Base-by-base conservation (phyloP, 2,113 vertebrate species). In the Etheostoma spectabile region DNA sequence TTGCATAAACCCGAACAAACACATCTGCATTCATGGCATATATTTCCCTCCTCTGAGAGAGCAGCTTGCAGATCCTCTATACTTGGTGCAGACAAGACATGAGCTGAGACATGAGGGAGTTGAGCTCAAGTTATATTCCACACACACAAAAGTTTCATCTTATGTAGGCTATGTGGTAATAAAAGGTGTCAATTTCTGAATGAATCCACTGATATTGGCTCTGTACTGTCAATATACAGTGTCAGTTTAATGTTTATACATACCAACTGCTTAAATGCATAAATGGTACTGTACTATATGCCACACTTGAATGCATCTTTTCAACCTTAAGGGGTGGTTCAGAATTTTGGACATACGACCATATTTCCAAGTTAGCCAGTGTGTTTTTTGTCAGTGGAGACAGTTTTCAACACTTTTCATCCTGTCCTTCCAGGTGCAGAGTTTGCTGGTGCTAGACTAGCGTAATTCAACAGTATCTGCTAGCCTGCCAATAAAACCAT, bases 1-100 rank as follows among this genome's bases (percentile, higher is more conserved):
- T 27, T 71, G 18, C 13, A 61, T 38, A 66, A 76, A 86, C 46
- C 13, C 3, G 14, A 61, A 67, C 18, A 72, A 74, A 73, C 46
- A 53, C 52, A 49, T 59, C 22, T 72, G 59, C 74, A 59, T 53
- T 45, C 62, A 48, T 33, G 55, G 33, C 35, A 10, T n/a, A 30
- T 15, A 0, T 45, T 18, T 74, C 19, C 11, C 11, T 5, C 48
- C 74, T 68, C 45, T 49, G 59, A 78, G 13, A 60, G 79, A 82
- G 46, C 57, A 57, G 65, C 60, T 56, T 68, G 45, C 45, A 51
- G 42, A 62, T 16, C 27, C 1, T 11, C 45, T 11, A 24, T 15
- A 59, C 8, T 60, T 80, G 49, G 53, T 75, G 73, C 62, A 52
- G 46, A 62, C 14, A 21, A 53, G n/a, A 14, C 65, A 18, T 6